Evolutionary conservation across 23 tunicate species (phyloP).

Genomic region (Trididemnum nubilum): DNA sequence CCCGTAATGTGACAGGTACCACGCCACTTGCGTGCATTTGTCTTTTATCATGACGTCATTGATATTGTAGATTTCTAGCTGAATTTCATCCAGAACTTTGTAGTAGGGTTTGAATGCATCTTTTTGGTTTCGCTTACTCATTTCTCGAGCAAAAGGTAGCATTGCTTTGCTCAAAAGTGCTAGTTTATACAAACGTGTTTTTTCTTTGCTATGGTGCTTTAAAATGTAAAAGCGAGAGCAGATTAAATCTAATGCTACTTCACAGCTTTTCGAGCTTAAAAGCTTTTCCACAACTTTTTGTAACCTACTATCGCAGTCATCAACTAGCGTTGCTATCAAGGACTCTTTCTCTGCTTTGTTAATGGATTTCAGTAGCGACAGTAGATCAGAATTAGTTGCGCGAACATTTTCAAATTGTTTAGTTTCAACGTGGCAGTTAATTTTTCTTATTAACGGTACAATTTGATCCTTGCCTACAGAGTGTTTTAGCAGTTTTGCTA

Average conservation of each 20-base stretch:
- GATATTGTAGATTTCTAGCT: background rate
- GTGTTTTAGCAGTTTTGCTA: background rate
- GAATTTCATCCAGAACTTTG: background rate
- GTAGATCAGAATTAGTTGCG: too few relatives aligned
- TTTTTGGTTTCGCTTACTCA: background rate
- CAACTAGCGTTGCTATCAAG: background rate
- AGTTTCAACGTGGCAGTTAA: too few relatives aligned
- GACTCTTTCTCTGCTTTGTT: background rate
- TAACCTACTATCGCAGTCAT: background rate
- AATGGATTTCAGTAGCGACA: too few relatives aligned
- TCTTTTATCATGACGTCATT: background rate
- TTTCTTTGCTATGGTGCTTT: background rate
- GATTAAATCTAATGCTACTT: background rate
- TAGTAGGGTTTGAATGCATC: background rate
- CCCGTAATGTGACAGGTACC: slow-evolving; percentile 6
- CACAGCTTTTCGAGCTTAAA: background rate
- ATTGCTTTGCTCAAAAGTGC: background rate
- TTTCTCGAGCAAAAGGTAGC: background rate
- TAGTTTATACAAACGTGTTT: background rate
- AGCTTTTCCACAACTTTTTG: background rate
- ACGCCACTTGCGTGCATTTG: background rate
- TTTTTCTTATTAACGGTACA: too few relatives aligned
- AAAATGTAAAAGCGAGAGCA: background rate
- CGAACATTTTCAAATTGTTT: too few relatives aligned
- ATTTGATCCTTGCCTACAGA: background rate